A percentile compares a stretch with the other conserved stretches of the same genome.
Evolutionary conservation across 2,113 vertebrate species (phyloP).

Genomic region (Lampris incognitus): DNA sequence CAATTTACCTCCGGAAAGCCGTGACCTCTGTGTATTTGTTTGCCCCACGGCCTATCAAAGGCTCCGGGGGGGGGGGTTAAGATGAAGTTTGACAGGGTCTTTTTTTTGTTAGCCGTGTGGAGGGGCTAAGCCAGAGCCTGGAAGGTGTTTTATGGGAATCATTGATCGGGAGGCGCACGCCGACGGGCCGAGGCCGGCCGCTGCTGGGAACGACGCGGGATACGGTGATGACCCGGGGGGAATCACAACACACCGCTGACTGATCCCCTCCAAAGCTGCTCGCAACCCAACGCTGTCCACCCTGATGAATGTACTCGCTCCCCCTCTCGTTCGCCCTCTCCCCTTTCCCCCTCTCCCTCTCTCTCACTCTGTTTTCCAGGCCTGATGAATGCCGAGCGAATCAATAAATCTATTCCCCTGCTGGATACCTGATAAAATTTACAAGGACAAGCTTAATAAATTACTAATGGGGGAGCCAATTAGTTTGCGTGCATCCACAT

Average conservation of each 20-base stretch:
- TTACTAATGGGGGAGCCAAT: constrained; percentile 81
- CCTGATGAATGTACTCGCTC: constrained; percentile 73
- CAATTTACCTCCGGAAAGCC: constrained; percentile 17
- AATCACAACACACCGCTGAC: constrained; percentile 74
- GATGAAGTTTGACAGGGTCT: constrained; percentile 58
- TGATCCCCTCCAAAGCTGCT: constrained; percentile 74
- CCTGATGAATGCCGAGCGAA: constrained; percentile 78
- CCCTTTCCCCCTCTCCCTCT: constrained; percentile 38
- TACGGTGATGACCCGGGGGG: constrained; percentile 76
- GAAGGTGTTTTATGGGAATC: constrained; percentile 72
- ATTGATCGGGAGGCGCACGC: constrained; percentile 66
- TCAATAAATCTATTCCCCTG: constrained; percentile 80
- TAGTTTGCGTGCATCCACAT: constrained; percentile 63
- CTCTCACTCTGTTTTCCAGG: constrained; percentile 60
- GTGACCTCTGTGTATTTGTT: constrained; percentile 42
- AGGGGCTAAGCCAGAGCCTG: constrained; percentile 56
- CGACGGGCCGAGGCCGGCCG: constrained; percentile 69
- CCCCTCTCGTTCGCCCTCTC: constrained; percentile 30
- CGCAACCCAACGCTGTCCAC: constrained; percentile 62
- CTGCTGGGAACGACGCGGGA: constrained; percentile 74
- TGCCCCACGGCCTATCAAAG: constrained; percentile 46
- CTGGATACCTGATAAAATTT: constrained; percentile 80
- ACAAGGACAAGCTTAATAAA: constrained; percentile 83
- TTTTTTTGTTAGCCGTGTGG: constrained; percentile 29
- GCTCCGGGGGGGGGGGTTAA: constrained; percentile 46